A percentile compares a stretch with the other conserved stretches of the same genome.
These are phyloP conservation scores for Taenaris catops DNA, from an alignment of 2,888 invertebrate species.

Conservation along the genomic window DNA sequence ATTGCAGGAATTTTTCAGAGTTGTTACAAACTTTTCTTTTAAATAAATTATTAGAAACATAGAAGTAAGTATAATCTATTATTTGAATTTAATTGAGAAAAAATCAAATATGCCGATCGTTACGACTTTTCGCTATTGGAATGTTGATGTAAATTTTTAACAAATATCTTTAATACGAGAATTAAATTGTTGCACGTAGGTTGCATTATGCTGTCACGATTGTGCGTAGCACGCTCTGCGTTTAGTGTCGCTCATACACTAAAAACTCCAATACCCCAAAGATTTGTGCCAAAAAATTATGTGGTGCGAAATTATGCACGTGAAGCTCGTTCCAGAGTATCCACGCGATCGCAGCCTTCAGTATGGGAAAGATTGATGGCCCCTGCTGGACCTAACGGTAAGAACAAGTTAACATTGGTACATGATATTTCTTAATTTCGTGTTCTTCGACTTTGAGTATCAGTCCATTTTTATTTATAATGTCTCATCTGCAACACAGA, in stretches of 20 bases:
- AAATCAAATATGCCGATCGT: neutral
- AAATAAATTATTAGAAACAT: neutral
- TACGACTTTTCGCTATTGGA: neutral
- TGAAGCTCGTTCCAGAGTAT: conserved; percentile 62
- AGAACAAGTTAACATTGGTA: too few relatives aligned
- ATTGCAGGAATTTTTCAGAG: neutral
- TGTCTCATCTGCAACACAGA: too few relatives aligned
- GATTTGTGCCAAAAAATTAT: conserved; percentile 65
- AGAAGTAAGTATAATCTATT: too few relatives aligned
- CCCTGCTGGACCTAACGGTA: conserved; percentile 89
- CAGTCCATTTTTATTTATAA: too few relatives aligned
- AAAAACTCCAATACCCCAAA: conserved; percentile 61
- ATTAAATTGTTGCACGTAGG: conserved; percentile 16
- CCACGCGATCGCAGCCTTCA: conserved; percentile 70
- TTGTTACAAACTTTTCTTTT: too few relatives aligned
- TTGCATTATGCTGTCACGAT: conserved; percentile 72
- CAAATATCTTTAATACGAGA: neutral
- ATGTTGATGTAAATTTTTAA: neutral
- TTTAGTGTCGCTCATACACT: conserved; percentile 52
- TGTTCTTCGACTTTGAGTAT: too few relatives aligned
- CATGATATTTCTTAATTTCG: too few relatives aligned
- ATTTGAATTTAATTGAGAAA: neutral
- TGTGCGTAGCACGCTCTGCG: conserved; percentile 57
- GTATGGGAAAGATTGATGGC: conserved; percentile 87
- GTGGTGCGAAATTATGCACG: conserved; percentile 76